Evolutionary conservation across 2,888 invertebrate genomes (phyloP), one percentile per base, ranked within the genome.

Genomic region (Masnerella sp.): DNA sequence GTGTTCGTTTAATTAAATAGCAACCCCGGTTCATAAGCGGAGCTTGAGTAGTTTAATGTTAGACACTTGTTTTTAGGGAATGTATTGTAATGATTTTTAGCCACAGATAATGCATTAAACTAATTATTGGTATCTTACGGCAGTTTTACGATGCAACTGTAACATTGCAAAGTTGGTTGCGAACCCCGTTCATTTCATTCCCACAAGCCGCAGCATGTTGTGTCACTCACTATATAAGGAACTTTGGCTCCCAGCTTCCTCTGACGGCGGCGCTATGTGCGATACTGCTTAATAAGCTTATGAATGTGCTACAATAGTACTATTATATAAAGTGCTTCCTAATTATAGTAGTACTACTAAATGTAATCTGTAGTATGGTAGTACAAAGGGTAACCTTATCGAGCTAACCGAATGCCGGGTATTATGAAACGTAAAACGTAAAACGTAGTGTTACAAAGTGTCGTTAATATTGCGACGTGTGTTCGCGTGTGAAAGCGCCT

Each of bases 211-310:
- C 70, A 64, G 36, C 64, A 45, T 58, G 59, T 49, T 69, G 45
- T 64, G 71, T 71, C 71, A 71, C 47, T 71, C 59, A 65, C 59
- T 58, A 58, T 47, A 59, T 59, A 59, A 71, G 59, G 45, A 71
- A 71, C 54, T 64, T 71, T 65, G 25, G 25, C 54, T 59, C 42
- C 12, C 36, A 15, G 54, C 51, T 20, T 71, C 34, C 52, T 52
- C 51, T 58, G 34, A 58, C 58, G 58, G 56, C 58, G 54, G 36
- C 32, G 58, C 51, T 51, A 42, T 54, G 38, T 43, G 58, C 64
- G 70, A 70, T 71, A 59, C 71, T 52, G 71, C 58, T 64, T 71
- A 71, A 64, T 71, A 71, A 71, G 71, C 71, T 71, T 59, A 64
- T 71, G 71, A 64, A 64, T 71, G 71, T 58, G 58, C 58, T 59